Conservation (phyloP, 2,888 invertebrate genomes). For the Leuctra nigra region DNA sequence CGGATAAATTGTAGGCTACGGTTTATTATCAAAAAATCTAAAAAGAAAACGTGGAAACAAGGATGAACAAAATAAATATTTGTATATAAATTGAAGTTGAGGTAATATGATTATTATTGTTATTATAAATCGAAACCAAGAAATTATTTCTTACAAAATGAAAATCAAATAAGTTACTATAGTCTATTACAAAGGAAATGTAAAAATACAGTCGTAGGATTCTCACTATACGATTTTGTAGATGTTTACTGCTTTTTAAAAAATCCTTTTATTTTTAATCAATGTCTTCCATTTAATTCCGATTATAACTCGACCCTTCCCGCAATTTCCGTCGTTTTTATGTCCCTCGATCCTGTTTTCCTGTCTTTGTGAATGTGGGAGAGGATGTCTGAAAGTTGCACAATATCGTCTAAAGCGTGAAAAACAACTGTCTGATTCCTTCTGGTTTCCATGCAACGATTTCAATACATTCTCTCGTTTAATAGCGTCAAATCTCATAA, state of each 20-base stretch:
- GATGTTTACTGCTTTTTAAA: conserved; percentile 17
- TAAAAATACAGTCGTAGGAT: neutral
- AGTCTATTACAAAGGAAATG: neutral
- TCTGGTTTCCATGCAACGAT: too few species aligned
- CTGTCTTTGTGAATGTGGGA: too few species aligned
- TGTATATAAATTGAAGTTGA: neutral
- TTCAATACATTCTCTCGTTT: too few species aligned
- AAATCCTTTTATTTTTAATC: conserved; percentile 20
- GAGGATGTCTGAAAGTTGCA: too few species aligned
- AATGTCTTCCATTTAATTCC: conserved; percentile 31
- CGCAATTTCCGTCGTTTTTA: neutral
- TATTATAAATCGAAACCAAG: neutral
- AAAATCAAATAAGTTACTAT: neutral
- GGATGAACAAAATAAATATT: neutral
- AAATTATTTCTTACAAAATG: conserved; percentile 6
- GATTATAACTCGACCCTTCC: neutral
- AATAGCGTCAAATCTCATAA: neutral
- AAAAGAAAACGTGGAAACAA: conserved; percentile 6
- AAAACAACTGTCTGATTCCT: too few species aligned
- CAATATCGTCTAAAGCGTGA: too few species aligned
- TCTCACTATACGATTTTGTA: neutral
- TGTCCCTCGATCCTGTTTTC: too few species aligned
- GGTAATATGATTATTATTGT: neutral
- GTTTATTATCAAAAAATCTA: neutral
- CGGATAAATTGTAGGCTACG: neutral